Evolutionary conservation across 92 coral and sea anemone genomes (phyloP), one percentile per base, ranked within the genome.

Genomic region (Paragorgia papillata): DNA sequence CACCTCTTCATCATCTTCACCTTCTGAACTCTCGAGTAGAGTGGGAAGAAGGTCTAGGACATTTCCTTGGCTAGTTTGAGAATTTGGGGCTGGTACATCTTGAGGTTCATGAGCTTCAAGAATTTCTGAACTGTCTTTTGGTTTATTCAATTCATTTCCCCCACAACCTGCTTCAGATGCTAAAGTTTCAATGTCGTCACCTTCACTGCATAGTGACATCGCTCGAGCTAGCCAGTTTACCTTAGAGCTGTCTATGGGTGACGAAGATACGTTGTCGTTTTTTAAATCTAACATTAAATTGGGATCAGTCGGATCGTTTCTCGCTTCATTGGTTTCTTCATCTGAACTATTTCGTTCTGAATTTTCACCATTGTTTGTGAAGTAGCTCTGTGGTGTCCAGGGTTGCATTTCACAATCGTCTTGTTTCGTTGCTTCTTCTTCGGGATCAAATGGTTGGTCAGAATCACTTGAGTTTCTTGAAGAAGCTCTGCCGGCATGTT

Each of bases 171-270:
- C 99, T 87, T 87, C 95, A 49, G 95, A 88, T 9, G 99, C 99
- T 51, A 95, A 81, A 6, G 83, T 76, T 69, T 95, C 97, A 28
- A 95, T 77, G 37, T 95, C 99, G 21, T 89, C 99, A 29, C 99
- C 99, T 66, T 91, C 99, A 44, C 99, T 95, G 55, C 99, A 95
- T 15, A 95, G 61, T 0, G 97, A 88, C 57, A 95, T 95, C 32
- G 99, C 99, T 71, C 99, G 61, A 27, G 87, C 87, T 8, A 95
- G 85, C 99, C 99, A 95, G 10, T 39, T 26, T 25, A 53, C 43
- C 2, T 56, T 56, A 6, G 62, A 3, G 22, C 29, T 56, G 1
- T 56, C 62, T 17, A 13, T 76, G 19, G 17, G 1, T 22, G 39
- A 55, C 34, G 30, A 22, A 10, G 25, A 49, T 4, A 33, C 79